phyloP scores from a whole-genome alignment of 1,140 invertebrate genomes.

The Copidosoma floridanum region DNA sequence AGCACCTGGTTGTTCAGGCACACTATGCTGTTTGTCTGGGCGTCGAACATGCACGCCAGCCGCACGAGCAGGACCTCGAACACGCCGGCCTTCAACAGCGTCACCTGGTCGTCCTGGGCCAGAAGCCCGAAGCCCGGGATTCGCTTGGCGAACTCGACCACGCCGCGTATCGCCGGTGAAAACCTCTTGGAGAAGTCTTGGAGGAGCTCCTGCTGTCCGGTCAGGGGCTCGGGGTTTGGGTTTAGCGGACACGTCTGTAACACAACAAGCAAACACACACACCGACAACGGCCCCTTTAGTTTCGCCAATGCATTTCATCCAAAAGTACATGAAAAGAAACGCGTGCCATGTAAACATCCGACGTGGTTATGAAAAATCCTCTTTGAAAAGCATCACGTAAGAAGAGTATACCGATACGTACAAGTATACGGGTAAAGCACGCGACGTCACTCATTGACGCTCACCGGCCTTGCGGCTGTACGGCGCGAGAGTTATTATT shows the following conservation, averaged over 20 bases:
- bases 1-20: constrained; percentile 90
- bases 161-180: constrained; percentile 92
- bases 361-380: not conserved
- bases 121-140: constrained; percentile 94
- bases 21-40: constrained; percentile 85
- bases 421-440: no score
- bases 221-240: constrained; percentile 81
- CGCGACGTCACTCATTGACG: no score
- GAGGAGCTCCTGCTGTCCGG: constrained; percentile 73
- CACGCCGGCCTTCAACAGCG: constrained; percentile 91
- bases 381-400: no score
- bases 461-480: no score
- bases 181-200: constrained; percentile 92
- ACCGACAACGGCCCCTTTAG: no score
- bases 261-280: constrained; percentile 23
- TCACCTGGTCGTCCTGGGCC: constrained; percentile 95
- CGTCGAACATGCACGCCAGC: constrained; percentile 91
- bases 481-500: not conserved
- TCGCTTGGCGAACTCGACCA: constrained; percentile 95
- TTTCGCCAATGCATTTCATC: no score
- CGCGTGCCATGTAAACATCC: no score
- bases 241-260: constrained; percentile 92
- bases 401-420: no score
- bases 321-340: no score
- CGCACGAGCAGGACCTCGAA: constrained; percentile 92